Evolutionary conservation across 1,140 invertebrate species (phyloP).

Genomic region (Nasonia giraulti): DNA sequence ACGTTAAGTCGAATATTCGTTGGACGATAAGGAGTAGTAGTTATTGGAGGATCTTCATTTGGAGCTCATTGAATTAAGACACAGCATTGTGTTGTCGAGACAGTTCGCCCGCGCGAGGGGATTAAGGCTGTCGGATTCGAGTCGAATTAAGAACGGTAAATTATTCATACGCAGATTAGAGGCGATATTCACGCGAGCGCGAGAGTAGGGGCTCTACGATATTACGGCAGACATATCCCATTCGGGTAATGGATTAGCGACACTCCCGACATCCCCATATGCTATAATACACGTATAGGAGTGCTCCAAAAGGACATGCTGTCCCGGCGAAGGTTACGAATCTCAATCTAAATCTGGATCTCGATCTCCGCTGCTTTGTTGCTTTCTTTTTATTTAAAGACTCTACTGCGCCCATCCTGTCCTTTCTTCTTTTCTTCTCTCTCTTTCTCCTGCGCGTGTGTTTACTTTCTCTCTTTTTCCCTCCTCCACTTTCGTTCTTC

Average conservation of each 20-base stretch:
- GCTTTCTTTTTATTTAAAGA: slow-evolving; percentile 2
- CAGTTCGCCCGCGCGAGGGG: too few species aligned
- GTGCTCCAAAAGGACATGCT: neutral
- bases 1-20: too few species aligned
- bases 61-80: too few species aligned
- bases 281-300: neutral
- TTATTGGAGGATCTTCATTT: too few species aligned
- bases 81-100: too few species aligned
- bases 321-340: neutral
- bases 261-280: neutral
- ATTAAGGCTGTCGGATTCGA: too few species aligned
- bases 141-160: too few species aligned
- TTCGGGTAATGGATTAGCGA: slow-evolving; percentile 8
- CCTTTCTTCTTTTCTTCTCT: slow-evolving; percentile 33
- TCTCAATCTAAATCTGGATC: slow-evolving; percentile 35
- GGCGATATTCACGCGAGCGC: neutral
- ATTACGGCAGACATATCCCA: neutral
- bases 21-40: too few species aligned
- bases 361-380: slow-evolving; percentile 25
- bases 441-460: neutral
- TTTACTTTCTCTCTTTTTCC: neutral
- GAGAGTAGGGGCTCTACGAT: neutral
- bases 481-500: neutral
- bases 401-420: neutral
- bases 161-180: neutral